Conservation (phyloP, 2,113 vertebrate genomes). For the Dermatemys mawii region DNA sequence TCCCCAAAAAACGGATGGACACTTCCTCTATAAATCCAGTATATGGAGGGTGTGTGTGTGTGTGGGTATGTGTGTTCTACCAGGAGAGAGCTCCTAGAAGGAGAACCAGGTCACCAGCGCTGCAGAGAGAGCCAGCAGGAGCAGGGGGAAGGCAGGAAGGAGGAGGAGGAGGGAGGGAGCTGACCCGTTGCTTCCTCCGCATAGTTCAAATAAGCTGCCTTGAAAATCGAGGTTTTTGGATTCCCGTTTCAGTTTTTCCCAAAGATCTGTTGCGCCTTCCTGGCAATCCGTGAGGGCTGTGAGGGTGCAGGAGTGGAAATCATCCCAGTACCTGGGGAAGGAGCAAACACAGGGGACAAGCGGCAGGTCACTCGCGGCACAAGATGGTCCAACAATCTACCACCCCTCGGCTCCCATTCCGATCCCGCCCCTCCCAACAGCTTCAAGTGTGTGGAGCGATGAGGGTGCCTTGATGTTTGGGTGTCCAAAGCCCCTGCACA, state of each 20-base stretch:
- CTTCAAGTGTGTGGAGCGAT: background rate
- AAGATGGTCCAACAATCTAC: background rate
- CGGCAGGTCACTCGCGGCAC: conserved; percentile 22
- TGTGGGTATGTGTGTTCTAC: background rate
- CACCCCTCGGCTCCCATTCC: background rate
- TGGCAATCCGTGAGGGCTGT: conserved; percentile 97
- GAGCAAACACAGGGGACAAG: conserved; percentile 64
- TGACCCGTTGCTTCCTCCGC: conserved; percentile 85
- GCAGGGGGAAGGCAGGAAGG: conserved; percentile 79
- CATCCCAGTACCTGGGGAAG: conserved; percentile 93
- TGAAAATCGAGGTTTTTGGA: conserved; percentile 96
- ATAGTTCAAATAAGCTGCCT: conserved; percentile 98
- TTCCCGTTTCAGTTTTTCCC: conserved; percentile 98
- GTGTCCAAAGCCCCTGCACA: background rate
- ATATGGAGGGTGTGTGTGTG: conserved; percentile 66
- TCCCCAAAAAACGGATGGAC: conserved; percentile 76
- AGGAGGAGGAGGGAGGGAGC: conserved; percentile 70
- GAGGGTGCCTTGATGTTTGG: no score
- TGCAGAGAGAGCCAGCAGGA: conserved; percentile 85
- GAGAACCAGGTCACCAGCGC: conserved; percentile 89
- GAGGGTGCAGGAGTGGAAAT: conserved; percentile 96
- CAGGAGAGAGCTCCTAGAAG: conserved; percentile 80
- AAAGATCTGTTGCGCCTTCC: conserved; percentile 95
- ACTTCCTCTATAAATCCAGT: conserved; percentile 77
- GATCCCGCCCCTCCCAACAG: background rate